A percentile compares a stretch with the other conserved stretches of the same genome.
These are phyloP conservation scores for Muntiacus muntjak DNA, from an alignment of 2,113 vertebrate genomes.

Conservation along the genomic window DNA sequence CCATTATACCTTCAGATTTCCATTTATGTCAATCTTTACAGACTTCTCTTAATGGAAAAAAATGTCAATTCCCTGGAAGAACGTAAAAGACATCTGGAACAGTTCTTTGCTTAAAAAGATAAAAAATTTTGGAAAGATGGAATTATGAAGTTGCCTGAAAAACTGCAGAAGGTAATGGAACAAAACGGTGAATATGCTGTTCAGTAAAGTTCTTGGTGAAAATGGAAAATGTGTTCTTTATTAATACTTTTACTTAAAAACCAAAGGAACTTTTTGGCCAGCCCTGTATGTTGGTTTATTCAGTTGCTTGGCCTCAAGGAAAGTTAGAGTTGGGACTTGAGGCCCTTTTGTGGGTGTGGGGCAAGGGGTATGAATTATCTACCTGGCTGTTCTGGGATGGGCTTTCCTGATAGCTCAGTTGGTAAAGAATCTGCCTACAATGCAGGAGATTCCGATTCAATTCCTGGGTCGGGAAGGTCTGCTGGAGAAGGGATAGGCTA, in stretches of 20 bases:
- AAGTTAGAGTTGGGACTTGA: background rate
- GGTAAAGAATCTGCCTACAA: background rate
- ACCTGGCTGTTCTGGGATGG: background rate
- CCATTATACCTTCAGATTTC: background rate
- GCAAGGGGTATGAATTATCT: background rate
- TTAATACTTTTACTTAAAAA: background rate
- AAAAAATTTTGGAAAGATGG: background rate
- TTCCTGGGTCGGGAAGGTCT: background rate
- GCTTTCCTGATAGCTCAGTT: background rate
- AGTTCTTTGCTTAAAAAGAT: background rate
- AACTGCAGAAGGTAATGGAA: background rate
- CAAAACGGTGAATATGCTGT: background rate
- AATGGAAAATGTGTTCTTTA: background rate
- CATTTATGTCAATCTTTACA: background rate
- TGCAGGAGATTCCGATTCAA: background rate
- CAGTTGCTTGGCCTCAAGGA: background rate
- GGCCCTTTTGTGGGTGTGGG: background rate
- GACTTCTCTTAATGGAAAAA: background rate
- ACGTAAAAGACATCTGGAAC: background rate
- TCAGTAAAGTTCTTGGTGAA: background rate
- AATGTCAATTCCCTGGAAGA: background rate
- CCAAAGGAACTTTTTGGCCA: background rate
- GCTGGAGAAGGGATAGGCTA: background rate
- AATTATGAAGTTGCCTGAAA: background rate
- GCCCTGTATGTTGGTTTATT: background rate